phyloP scores from a whole-genome alignment of 2,888 invertebrate genomes.

The Pristionchus maxplancki region DNA sequence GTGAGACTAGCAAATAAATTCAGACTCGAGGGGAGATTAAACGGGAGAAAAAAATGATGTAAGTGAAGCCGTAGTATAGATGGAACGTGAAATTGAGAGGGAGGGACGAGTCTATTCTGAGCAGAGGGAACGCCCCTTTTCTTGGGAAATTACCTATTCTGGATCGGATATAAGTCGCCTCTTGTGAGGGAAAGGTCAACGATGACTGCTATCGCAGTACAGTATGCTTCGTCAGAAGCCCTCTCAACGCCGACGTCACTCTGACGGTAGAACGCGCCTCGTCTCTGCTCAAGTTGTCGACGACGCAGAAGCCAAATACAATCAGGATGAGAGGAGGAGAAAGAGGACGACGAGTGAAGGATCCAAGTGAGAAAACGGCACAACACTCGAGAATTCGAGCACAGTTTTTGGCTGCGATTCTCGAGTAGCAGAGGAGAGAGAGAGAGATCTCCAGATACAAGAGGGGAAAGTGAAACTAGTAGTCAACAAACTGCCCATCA shows the following conservation, averaged over 20 bases:
- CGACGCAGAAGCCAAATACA: background rate
- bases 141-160: conserved; percentile 20
- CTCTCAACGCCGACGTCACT: background rate
- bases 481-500: background rate
- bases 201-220: background rate
- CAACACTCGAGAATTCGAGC: background rate
- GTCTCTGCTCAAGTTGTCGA: background rate
- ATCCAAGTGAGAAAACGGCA: background rate
- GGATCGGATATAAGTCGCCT: background rate
- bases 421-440: background rate
- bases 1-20: background rate
- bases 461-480: background rate
- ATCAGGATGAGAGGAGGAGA: background rate
- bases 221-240: background rate
- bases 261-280: background rate
- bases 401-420: background rate
- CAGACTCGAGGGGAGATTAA: background rate
- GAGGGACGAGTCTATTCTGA: background rate
- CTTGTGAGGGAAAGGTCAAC: background rate
- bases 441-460: background rate
- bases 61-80: background rate
- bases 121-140: background rate
- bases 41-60: background rate
- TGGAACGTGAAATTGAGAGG: background rate
- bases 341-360: background rate